Base-by-base conservation (phyloP, 1,140 invertebrate genomes). In the Nylanderia fulva region DNA sequence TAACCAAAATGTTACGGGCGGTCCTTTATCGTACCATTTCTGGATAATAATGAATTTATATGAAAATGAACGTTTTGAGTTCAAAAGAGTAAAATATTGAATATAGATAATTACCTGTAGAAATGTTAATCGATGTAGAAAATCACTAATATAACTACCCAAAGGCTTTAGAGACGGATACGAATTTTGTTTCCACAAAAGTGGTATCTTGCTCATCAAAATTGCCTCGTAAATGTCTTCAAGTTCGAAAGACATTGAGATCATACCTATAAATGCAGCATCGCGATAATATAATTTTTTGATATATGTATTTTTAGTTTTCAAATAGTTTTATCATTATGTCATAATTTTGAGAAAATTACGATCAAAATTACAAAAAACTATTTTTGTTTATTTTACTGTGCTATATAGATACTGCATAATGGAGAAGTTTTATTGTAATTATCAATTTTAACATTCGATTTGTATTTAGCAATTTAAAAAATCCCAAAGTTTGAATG, bases 111-210 rank as follows among this genome's bases (percentile, higher is more conserved):
- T 91, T 92, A 97, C 98, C 96, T 97, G 97, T 90, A 97, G 95
- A 94, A 97, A 99, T 84, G 96, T 95, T 0, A 99, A 95, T 87
- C 98, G 96, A 5, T 96, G 96, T 0, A 99, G 90, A 89, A 99
- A 97, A 94, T 99, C 98, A 85, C 96, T 96, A 48, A 99, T 95
- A 92, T 99, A 99, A 91, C 97, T 97, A 54, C 98, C 98, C 21
- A 99, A 95, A 0, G 98, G 98, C 93, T 99, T 99, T 4, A 99
- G 94, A 6, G 98, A 99, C 6, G 99, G 98, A 94, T 99, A 99
- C 5, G 98, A 98, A 90, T 96, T 97, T 88, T 96, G 96, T 71
- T 96, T 96, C 98, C 98, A 99, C 89, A 97, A 95, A 18, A 94
- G 94, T 0, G 98, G 98, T 85, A 99, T 98, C 95, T 96, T 97